These are phyloP conservation scores for Andrena praecox DNA, from an alignment of 2,888 invertebrate species.

Conservation along the genomic window DNA sequence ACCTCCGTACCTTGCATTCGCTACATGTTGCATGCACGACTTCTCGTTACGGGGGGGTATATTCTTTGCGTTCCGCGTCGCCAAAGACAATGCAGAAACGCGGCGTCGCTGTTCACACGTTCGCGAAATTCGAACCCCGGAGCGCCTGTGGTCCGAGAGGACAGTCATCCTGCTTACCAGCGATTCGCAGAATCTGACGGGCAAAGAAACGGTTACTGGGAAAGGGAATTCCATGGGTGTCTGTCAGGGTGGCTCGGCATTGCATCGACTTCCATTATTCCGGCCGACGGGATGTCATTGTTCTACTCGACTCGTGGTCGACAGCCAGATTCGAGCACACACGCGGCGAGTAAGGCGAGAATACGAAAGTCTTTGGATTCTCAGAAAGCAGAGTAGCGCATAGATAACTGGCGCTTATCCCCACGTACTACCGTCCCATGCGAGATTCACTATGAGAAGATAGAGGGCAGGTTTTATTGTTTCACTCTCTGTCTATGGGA, in stretches of 20 bases:
- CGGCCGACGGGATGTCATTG: slow-evolving; percentile 51
- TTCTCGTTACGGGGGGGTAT: slow-evolving; percentile 6
- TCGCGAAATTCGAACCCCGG: slow-evolving; percentile 74
- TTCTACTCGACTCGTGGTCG: slow-evolving; percentile 45
- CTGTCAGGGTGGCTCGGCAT: slow-evolving; percentile 20
- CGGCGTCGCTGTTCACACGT: slow-evolving; percentile 55
- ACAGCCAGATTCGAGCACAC: slow-evolving; percentile 29
- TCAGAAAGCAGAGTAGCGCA: slow-evolving; percentile 63
- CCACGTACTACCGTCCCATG: slow-evolving; percentile 9
- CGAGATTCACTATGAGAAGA: slow-evolving; percentile 13
- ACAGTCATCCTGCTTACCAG: slow-evolving; percentile 21
- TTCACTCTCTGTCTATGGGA: background rate
- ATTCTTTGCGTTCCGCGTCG: slow-evolving; percentile 20
- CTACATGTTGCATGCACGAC: slow-evolving; percentile 13
- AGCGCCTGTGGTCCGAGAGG: slow-evolving; percentile 43
- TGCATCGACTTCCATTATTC: slow-evolving; percentile 60
- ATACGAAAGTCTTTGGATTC: slow-evolving; percentile 63
- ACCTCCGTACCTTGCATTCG: slow-evolving; percentile 22
- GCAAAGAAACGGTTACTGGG: slow-evolving; percentile 56
- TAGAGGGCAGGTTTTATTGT: background rate
- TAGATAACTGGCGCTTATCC: slow-evolving; percentile 51
- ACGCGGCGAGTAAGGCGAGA: slow-evolving; percentile 53
- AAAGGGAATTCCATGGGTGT: slow-evolving; percentile 42
- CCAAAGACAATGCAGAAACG: slow-evolving; percentile 34
- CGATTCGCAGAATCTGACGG: slow-evolving; percentile 67